Evolutionary conservation across 1,140 invertebrate species (phyloP), one percentile per base, ranked within the genome.

Genomic region (Heterodera carotae): DNA sequence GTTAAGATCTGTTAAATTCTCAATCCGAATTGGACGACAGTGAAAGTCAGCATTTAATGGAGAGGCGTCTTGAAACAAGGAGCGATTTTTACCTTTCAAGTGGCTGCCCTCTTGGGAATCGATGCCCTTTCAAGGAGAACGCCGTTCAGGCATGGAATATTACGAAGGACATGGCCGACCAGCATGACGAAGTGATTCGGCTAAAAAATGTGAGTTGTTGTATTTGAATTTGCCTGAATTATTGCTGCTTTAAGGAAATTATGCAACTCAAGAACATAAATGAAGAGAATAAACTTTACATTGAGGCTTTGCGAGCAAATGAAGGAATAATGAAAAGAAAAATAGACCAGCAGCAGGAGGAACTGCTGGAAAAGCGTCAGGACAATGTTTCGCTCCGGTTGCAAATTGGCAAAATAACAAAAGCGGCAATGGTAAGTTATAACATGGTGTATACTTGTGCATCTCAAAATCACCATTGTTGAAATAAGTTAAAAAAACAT

Each of bases 111-210:
- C 48, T 56, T 22, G 48, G 48, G 18, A 56, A 22, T 22, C 48
- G 48, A 22, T 56, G 48, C 22, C 48, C 48, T 15, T 56, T 56
- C 22, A 56, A 56, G 22, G 48, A 56, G 18, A 56, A 56, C 22
- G 48, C 48, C 12, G 22, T 56, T 18, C 48, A 56, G 22, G 48
- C 48, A 56, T 56, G 48, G 48, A 56, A 56, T 56, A 56, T 56
- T 56, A 56, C 48, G 48, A 56, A 56, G 48, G 48, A 56, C 48
- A 56, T 56, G 48, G 48, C 48, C 22, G 48, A 56, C 48, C 48
- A 56, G 22, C 48, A 18, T 22, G 48, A 56, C 5, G 48, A 56
- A 18, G 15, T 56, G 48, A 18, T 56, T 12, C 15, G 22, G 18
- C 22, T 56, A 22, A 56, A 15, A 56, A 56, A 56, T 22, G 48